Evolutionary conservation across 1,140 invertebrate genomes (phyloP).

Genomic region (Heliconius nattereri): DNA sequence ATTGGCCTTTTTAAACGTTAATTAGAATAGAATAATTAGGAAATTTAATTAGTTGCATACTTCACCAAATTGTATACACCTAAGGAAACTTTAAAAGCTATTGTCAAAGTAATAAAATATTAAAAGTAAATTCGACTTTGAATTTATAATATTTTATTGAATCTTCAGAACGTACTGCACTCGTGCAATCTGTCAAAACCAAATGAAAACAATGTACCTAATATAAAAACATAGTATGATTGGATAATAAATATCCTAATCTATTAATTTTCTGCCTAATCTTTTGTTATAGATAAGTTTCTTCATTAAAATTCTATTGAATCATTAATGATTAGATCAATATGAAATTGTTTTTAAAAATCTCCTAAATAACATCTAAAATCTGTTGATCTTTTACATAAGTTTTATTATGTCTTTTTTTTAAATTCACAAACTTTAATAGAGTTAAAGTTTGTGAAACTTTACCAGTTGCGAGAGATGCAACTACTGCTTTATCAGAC

Average conservation of each 20-base stretch:
- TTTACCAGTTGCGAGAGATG: too few relatives aligned
- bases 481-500: too few relatives aligned
- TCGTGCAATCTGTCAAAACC: too few relatives aligned
- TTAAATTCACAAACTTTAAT: too few relatives aligned
- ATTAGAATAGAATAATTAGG: too few relatives aligned
- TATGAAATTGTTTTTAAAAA: too few relatives aligned
- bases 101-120: too few relatives aligned
- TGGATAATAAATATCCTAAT: neutral
- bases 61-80: neutral
- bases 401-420: too few relatives aligned
- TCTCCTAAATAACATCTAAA: too few relatives aligned
- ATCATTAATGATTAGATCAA: neutral
- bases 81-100: neutral
- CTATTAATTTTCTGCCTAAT: neutral
- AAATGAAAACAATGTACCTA: neutral
- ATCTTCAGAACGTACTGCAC: too few relatives aligned
- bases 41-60: neutral
- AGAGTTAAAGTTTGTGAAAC: too few relatives aligned
- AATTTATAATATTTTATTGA: neutral
- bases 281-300: neutral
- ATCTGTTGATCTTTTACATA: too few relatives aligned
- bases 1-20: slow-evolving; percentile 51
- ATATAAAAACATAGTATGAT: neutral
- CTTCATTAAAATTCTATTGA: neutral
- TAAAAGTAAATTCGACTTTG: neutral